A percentile compares a stretch with the other conserved stretches of the same genome.
Evolutionary conservation across 1,140 invertebrate species (phyloP).

Genomic region (Philotrypesis tridentata): DNA sequence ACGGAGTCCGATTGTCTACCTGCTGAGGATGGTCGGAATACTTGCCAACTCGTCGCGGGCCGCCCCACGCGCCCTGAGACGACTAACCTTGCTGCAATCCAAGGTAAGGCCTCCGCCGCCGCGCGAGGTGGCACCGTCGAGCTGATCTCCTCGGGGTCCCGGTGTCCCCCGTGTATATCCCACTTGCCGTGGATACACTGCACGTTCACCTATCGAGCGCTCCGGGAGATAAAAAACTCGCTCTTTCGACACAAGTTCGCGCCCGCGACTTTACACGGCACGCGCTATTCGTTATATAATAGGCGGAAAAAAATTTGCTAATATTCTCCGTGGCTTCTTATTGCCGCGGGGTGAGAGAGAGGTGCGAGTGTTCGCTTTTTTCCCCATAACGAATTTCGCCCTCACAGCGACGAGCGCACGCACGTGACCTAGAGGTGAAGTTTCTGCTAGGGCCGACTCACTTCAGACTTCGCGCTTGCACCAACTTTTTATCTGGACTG

Average conservation of each 20-base stretch:
- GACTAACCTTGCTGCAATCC: slow-evolving; percentile 63
- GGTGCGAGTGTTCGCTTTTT: too few species aligned
- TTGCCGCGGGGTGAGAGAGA: too few species aligned
- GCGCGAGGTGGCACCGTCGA: too few species aligned
- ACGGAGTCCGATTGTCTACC: slow-evolving; percentile 29
- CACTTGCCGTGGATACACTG: too few species aligned
- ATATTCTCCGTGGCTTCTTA: background rate
- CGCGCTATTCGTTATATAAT: slow-evolving; percentile 37
- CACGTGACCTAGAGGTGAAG: slow-evolving; percentile 40
- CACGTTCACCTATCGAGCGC: background rate
- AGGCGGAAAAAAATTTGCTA: slow-evolving; percentile 14
- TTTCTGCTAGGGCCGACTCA: slow-evolving; percentile 34
- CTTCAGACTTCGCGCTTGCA: slow-evolving; percentile 39
- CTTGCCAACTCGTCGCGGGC: slow-evolving; percentile 70
- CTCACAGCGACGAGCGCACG: too few species aligned
- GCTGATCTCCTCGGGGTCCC: too few species aligned
- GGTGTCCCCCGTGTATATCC: slow-evolving; percentile 16
- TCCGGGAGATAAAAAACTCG: background rate
- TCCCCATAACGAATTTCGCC: too few species aligned
- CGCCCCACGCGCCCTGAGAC: slow-evolving; percentile 65
- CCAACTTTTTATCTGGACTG: slow-evolving; percentile 28
- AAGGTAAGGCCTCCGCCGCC: slow-evolving; percentile 68
- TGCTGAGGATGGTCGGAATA: slow-evolving; percentile 67
- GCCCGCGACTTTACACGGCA: slow-evolving; percentile 30
- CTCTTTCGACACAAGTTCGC: background rate